Evolutionary conservation across 2,888 invertebrate species (phyloP), one percentile per base, ranked within the genome.

Genomic region (Entomobrya proxima): DNA sequence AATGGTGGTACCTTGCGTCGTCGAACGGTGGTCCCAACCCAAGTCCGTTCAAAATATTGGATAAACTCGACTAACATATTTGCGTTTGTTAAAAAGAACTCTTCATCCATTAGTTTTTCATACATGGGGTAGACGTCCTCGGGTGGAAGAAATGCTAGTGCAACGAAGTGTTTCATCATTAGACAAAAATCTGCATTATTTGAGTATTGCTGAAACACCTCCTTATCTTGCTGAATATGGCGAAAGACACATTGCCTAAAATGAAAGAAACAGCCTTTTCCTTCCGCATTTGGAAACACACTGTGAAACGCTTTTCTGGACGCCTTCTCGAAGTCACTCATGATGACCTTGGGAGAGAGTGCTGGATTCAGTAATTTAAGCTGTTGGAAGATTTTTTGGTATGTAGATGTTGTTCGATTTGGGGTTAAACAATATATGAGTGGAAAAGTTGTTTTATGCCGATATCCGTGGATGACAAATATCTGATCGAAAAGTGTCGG

Each of bases 201-300:
- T 2, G 6, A 2, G 30, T 27, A 69, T n/a, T 30, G 9, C 6
- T 13, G n/a, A 6, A 50, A 6, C 2, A 80, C 4, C 4, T 44
- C 52, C 2, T 30, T 37, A 4, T 21, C 9, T 15, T 18, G 13
- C 44, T 81, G 81, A 27, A 81, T 37, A 35, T 74, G 5, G 0
- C 74, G 7, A 35, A 40, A 81, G 13, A 81, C 15, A 18, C 55
- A 72, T n/a, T 81, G 81, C n/a, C 13, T 18, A 35, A 55, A 72
- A 58, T 81, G 72, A 40, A 81, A 81, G 30, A 27, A 81, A 27
- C 81, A 81, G 1, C 72, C 74, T 4, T 44, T 44, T 21, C 35
- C n/a, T 15, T 13, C 13, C 0, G 74, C n/a, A n/a, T 35, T 18
- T 6, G 72, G 81, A 74, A 72, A 81, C n/a, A 9, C 21, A 15